phyloP scores from a whole-genome alignment of 2,888 invertebrate genomes.

The Phragmatobia fuliginosa region DNA sequence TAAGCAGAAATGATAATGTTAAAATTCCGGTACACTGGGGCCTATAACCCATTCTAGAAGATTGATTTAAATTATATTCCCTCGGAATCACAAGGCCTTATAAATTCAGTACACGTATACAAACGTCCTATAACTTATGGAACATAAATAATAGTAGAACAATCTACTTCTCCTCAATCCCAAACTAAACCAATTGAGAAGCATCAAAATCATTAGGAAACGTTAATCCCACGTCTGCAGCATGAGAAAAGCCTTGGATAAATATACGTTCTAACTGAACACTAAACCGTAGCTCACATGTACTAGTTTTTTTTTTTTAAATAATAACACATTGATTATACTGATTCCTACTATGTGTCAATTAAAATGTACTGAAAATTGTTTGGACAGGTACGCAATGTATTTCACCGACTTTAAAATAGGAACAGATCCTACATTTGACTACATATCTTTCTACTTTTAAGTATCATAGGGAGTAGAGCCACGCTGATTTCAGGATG shows the following conservation, averaged over 20 bases:
- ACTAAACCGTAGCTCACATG: slow-evolving; percentile 17
- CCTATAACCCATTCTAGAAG: not conserved
- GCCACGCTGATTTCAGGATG: too few species aligned
- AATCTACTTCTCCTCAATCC: slow-evolving; percentile 11
- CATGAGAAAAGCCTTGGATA: slow-evolving; percentile 53
- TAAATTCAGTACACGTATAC: not conserved
- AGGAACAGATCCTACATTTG: not conserved
- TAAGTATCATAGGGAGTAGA: too few species aligned
- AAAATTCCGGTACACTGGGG: not conserved
- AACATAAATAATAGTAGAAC: not conserved
- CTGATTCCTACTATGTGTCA: not conserved
- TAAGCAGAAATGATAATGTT: not conserved
- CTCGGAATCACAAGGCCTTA: too few species aligned
- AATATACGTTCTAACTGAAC: slow-evolving; percentile 52
- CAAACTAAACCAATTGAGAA: slow-evolving; percentile 47
- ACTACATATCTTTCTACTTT: not conserved
- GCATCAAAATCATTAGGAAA: slow-evolving; percentile 60
- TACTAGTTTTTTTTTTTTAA: slow-evolving; percentile 2
- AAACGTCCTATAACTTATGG: not conserved
- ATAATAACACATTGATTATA: too few species aligned
- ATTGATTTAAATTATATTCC: not conserved
- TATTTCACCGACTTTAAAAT: too few species aligned
- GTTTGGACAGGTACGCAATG: not conserved
- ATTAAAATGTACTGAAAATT: not conserved
- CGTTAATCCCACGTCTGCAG: slow-evolving; percentile 60